Evolutionary conservation across 2,888 invertebrate species (phyloP).

Genomic region (Heteromurus nitidus): DNA sequence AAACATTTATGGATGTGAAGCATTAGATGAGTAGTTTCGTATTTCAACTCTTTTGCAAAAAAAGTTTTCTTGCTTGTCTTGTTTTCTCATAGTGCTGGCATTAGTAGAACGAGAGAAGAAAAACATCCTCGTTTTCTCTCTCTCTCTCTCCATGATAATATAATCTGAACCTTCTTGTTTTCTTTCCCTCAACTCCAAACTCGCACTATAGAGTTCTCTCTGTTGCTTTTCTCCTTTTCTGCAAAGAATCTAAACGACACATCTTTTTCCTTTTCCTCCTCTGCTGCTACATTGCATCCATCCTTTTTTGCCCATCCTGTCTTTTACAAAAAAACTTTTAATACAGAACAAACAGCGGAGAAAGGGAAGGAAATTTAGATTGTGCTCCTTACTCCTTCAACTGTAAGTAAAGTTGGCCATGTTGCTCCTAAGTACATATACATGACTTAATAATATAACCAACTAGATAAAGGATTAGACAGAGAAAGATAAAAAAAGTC

Average conservation of each 20-base stretch:
- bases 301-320: conserved; percentile 19
- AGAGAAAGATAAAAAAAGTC: too few species aligned
- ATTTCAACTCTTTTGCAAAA: neutral
- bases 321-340: conserved; percentile 27
- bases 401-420: neutral
- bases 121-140: neutral
- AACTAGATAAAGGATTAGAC: neutral
- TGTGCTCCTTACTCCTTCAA: neutral
- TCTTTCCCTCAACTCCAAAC: too few species aligned
- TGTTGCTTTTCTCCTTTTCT: conserved; percentile 6
- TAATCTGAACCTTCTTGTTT: conserved; percentile 33
- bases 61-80: neutral
- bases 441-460: neutral
- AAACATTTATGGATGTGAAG: neutral
- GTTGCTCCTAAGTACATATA: neutral
- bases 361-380: conserved; percentile 14
- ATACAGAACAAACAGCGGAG: conserved; percentile 25
- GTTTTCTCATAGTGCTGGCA: neutral
- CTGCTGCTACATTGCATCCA: conserved; percentile 11
- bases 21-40: neutral
- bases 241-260: conserved; percentile 54
- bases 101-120: neutral
- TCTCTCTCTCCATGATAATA: conserved; percentile 27
- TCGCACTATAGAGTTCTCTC: too few species aligned
- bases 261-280: conserved; percentile 40